Percentiles rank a stretch among this genome's conserved stretches.
These are phyloP conservation scores for Athene cunicularia DNA, from an alignment of 2,113 vertebrate genomes.

Conservation along the genomic window DNA sequence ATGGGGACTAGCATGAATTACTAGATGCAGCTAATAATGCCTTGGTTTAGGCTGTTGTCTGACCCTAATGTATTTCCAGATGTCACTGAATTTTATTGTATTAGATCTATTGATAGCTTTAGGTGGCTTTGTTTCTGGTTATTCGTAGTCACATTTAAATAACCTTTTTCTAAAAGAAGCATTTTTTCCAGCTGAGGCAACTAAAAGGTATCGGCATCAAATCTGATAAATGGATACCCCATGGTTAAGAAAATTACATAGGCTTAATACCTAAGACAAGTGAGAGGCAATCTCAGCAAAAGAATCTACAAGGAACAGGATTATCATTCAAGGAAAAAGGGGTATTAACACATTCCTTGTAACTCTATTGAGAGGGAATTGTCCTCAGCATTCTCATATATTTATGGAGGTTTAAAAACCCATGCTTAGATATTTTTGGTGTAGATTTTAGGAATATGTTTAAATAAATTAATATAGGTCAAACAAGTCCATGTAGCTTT, in stretches of 20 bases:
- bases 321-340: background rate
- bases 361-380: background rate
- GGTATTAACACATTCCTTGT: background rate
- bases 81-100: background rate
- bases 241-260: slow-evolving; percentile 57
- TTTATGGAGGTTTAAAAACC: background rate
- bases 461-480: background rate
- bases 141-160: slow-evolving; percentile 28
- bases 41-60: background rate
- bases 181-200: background rate
- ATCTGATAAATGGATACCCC: slow-evolving; percentile 54
- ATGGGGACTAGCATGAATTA: background rate
- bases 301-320: background rate
- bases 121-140: background rate
- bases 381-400: background rate
- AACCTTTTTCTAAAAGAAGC: background rate
- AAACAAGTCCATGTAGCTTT: background rate
- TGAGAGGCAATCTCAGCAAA: slow-evolving; percentile 43
- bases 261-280: slow-evolving; percentile 30
- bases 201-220: slow-evolving; percentile 4
- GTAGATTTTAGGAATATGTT: background rate
- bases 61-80: background rate
- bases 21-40: background rate
- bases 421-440: accelerated
- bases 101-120: background rate